phyloP scores from a whole-genome alignment of 1,140 invertebrate genomes.

The Cephus cinctus region DNA sequence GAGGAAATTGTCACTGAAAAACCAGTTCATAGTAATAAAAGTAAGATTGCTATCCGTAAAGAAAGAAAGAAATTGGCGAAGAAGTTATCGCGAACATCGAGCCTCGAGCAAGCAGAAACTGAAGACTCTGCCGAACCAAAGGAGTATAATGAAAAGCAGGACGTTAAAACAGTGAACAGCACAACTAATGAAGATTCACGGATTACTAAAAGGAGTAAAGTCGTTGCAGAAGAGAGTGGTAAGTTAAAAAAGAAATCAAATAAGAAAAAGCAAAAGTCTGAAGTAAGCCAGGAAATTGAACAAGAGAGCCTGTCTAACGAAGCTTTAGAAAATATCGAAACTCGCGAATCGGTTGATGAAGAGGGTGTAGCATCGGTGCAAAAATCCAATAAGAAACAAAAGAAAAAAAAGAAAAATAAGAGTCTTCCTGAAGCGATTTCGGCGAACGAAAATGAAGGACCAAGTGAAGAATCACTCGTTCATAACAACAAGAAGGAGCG shows the following conservation, averaged over 20 bases:
- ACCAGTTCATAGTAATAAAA: neutral
- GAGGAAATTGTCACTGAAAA: neutral
- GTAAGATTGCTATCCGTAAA: neutral
- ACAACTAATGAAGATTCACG: neutral
- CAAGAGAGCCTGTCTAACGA: too few relatives aligned
- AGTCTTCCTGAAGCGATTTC: neutral
- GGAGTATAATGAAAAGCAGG: constrained; percentile 4
- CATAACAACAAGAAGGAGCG: constrained; percentile 44
- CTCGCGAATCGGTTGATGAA: too few relatives aligned
- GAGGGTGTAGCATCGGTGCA: too few relatives aligned
- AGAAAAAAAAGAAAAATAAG: neutral
- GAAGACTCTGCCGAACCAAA: neutral
- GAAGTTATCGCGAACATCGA: neutral
- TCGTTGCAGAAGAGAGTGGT: neutral
- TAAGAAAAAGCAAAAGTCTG: constrained; percentile 15
- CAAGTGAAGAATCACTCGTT: constrained; percentile 51
- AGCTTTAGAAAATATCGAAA: too few relatives aligned
- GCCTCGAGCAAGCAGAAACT: neutral
- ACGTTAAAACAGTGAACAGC: neutral
- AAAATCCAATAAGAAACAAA: constrained; percentile 1
- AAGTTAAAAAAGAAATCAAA: neutral
- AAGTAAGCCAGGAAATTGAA: too few relatives aligned
- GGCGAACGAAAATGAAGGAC: neutral
- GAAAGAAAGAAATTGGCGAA: neutral
- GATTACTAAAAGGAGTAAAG: constrained; percentile 16